Base-by-base conservation (phyloP, 2,113 vertebrate species). In the Dasyprocta punctata region DNA sequence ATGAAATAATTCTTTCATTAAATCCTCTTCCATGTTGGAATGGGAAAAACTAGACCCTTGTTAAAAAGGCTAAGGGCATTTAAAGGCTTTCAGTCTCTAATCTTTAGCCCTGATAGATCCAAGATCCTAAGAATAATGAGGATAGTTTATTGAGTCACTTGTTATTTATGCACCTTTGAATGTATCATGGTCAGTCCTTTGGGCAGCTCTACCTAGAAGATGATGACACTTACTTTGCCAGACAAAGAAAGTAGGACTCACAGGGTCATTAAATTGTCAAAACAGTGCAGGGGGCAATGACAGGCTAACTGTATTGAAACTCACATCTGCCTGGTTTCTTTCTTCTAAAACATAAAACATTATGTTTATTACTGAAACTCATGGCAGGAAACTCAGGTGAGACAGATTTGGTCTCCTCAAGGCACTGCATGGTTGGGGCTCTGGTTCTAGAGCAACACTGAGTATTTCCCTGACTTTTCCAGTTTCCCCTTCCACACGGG, bases 1-100 rank as follows among this genome's bases (percentile, higher is more conserved):
- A 83, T 63, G 24, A 83, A 96, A 2, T 4, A 80, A 58, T 75
- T 94, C 9, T 73, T 54, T 26, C 69, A 60, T 89, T 49, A 86
- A 86, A 61, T 89, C 30, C 41, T 82, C 69, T 92, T 22, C 36
- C 17, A 69, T 44, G 92, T 49, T 52, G 11, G 33, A 49, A 44
- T 44, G 36, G 5, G 65, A 47, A 7, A 14, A 58, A 89, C 86
- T n/a, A 81, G 8, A 56, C 3, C 1, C 8, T 80, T 92, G n/a
- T 60, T 92, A 38, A 56, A 84, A 73, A 54, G 19, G 11, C 4
- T 0, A 2, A 0, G 5, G 33, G 1, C 0, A 4, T 16, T 80
- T 75, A 1, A 94, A 63, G 28, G 1, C 14, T 60, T 24, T 44
- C 7, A 82, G 1, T 11, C 36, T 87, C 63, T 47, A 58, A 56